Conservation (phyloP, 2,113 vertebrate species). For the Nettapus auritus region DNA sequence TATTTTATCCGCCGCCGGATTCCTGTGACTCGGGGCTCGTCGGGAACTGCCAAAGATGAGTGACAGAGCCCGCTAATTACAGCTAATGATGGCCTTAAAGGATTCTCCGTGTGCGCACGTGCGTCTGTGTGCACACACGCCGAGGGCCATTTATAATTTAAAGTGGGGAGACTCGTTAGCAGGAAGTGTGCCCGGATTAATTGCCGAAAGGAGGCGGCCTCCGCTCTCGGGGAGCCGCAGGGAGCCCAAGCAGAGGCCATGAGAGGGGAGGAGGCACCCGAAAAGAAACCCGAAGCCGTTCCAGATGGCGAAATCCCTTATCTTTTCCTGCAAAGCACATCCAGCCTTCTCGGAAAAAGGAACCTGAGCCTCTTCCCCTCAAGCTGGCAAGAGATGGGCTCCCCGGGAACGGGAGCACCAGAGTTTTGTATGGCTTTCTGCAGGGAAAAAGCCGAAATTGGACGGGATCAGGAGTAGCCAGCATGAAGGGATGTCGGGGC, state of each 20-base stretch:
- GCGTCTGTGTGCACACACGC: slow-evolving; percentile 63
- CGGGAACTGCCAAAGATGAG: slow-evolving; percentile 69
- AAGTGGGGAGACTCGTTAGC: slow-evolving; percentile 58
- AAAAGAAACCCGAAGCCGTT: slow-evolving; percentile 19
- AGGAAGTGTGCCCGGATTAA: slow-evolving; percentile 47
- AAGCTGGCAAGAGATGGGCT: neutral
- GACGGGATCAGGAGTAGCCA: neutral
- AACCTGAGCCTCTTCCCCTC: slow-evolving; percentile 1
- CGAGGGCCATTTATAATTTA: slow-evolving; percentile 74
- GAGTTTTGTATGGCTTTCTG: neutral
- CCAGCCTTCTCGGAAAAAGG: slow-evolving; percentile 26
- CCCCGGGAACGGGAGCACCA: neutral
- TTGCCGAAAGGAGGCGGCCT: neutral
- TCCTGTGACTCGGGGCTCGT: slow-evolving; percentile 68
- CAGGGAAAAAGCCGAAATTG: neutral
- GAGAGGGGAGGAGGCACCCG: neutral
- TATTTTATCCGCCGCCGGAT: slow-evolving; percentile 66
- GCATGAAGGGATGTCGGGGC: neutral
- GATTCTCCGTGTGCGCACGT: slow-evolving; percentile 25
- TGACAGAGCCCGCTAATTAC: slow-evolving; percentile 74
- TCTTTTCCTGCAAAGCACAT: slow-evolving; percentile 46
- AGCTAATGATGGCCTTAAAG: slow-evolving; percentile 75
- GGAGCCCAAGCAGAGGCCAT: neutral
- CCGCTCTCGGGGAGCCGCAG: no score
- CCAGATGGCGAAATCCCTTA: slow-evolving; percentile 34